Conservation (phyloP, 2,113 vertebrate genomes). For the Romanogobio albipinnatus region DNA sequence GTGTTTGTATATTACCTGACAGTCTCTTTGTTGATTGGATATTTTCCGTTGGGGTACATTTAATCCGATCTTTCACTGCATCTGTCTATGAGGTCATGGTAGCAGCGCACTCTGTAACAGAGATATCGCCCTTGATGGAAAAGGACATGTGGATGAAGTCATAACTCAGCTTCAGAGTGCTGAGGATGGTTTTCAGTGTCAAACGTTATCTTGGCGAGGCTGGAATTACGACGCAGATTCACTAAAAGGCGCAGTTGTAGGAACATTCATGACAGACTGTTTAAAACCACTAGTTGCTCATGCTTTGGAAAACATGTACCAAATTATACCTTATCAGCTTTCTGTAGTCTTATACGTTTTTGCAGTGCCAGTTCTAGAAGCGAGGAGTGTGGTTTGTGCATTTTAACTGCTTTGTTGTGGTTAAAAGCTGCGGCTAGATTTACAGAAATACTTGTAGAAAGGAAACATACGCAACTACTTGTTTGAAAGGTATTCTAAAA, state of each 20-base stretch:
- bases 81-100: slow-evolving; percentile 27
- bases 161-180: neutral
- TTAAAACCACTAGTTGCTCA: neutral
- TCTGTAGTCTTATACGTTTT: neutral
- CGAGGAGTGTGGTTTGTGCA: neutral
- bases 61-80: slow-evolving; percentile 26
- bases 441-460: neutral
- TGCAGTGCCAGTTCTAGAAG: neutral
- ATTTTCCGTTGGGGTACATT: slow-evolving; percentile 34
- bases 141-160: slow-evolving; percentile 12
- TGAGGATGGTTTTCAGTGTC: neutral
- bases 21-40: slow-evolving; percentile 46
- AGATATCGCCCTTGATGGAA: slow-evolving; percentile 19
- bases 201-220: neutral
- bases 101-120: slow-evolving; percentile 15
- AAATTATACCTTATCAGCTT: neutral
- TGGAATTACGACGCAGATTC: neutral
- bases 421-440: neutral
- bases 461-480: neutral
- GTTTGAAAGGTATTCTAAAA: neutral
- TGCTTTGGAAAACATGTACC: neutral
- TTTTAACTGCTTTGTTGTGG: neutral
- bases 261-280: neutral
- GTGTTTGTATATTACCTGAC: slow-evolving; percentile 49
- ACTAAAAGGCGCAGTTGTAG: neutral